phyloP scores from a whole-genome alignment of 2,113 vertebrate genomes.

The Illadopsis cleaveri region DNA sequence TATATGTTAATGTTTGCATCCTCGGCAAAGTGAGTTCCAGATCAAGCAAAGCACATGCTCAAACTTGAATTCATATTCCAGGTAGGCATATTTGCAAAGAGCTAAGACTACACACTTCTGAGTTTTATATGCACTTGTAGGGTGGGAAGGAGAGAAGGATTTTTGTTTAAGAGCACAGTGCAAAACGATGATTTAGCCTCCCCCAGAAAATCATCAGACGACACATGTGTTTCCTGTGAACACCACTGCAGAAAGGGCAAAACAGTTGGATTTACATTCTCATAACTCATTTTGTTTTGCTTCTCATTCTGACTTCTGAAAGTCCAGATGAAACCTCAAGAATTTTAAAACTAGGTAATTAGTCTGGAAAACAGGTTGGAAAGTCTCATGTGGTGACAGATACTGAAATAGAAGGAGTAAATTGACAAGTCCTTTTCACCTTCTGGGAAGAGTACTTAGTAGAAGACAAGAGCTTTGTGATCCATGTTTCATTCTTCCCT shows the following conservation, averaged over 20 bases:
- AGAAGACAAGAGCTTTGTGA: background rate
- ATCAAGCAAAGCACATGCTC: background rate
- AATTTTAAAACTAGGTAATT: background rate
- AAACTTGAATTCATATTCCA: background rate
- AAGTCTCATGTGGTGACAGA: background rate
- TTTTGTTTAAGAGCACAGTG: background rate
- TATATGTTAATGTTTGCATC: conserved; percentile 31
- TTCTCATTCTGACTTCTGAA: background rate
- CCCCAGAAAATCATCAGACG: background rate
- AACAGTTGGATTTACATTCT: background rate
- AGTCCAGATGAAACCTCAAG: background rate
- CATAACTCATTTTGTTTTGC: background rate
- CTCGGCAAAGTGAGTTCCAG: conserved; percentile 51
- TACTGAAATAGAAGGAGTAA: background rate
- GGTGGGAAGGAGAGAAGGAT: background rate
- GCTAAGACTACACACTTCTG: background rate
- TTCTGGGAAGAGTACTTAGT: background rate
- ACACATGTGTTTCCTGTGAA: background rate
- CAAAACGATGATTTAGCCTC: background rate
- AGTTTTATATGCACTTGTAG: background rate
- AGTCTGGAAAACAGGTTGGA: background rate
- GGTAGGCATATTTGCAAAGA: background rate
- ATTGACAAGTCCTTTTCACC: background rate
- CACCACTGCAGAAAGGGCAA: background rate
- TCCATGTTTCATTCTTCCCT: background rate